phyloP scores from a whole-genome alignment of 2,797 vertebrate species.

The Fringilla coelebs region DNA sequence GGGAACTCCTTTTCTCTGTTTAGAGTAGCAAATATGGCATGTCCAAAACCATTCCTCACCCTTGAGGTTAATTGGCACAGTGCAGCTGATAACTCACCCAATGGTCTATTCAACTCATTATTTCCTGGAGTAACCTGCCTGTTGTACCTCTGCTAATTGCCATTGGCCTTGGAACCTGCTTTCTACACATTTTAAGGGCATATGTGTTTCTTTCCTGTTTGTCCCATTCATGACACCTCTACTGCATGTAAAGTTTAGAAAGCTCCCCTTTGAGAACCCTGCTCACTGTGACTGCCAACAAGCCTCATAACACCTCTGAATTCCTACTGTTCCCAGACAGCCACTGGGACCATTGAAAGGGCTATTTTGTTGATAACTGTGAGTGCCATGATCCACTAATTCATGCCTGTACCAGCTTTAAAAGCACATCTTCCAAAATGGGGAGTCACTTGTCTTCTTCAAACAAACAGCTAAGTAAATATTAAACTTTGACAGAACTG shows the following conservation, averaged over 20 bases:
- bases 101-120: neutral
- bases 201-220: neutral
- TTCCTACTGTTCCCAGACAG: neutral
- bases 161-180: neutral
- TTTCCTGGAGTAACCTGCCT: neutral
- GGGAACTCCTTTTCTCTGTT: neutral
- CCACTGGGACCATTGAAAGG: accelerated
- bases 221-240: neutral
- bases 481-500: neutral
- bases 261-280: neutral
- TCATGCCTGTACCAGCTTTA: neutral
- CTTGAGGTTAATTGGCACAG: neutral
- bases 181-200: neutral
- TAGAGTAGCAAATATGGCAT: neutral
- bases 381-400: neutral
- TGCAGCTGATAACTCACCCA: neutral
- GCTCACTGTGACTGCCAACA: neutral
- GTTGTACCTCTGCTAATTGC: neutral
- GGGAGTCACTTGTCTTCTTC: neutral
- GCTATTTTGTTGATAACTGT: neutral
- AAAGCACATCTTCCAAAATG: neutral
- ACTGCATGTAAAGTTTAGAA: neutral
- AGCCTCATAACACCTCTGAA: neutral
- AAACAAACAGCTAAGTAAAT: neutral
- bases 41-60: neutral